Percentiles rank a stretch among this genome's conserved stretches.
Evolutionary conservation across 2,797 vertebrate species (phyloP).

Genomic region (Pogonophryne albipinna): DNA sequence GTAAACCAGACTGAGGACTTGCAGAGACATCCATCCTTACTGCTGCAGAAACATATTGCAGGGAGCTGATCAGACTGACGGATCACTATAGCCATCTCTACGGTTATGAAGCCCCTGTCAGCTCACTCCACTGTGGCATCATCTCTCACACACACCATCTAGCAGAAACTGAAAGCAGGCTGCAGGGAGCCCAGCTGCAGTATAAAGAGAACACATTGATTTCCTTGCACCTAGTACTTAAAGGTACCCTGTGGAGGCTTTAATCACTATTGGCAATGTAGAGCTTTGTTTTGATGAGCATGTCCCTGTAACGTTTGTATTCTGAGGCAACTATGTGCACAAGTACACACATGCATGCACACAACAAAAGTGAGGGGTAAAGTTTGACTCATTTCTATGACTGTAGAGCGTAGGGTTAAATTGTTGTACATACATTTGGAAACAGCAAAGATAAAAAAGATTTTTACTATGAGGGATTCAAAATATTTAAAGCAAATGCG

Average conservation of each 20-base stretch:
- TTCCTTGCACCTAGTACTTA: constrained; percentile 14
- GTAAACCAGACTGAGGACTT: constrained; percentile 62
- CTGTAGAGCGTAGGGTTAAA: background rate
- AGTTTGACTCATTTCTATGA: background rate
- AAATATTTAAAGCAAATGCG: background rate
- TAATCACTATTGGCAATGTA: constrained; percentile 11
- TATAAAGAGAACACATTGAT: constrained; percentile 34
- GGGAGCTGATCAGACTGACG: constrained; percentile 68
- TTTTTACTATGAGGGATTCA: background rate
- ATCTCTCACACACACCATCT: constrained; percentile 37
- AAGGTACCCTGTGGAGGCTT: constrained; percentile 32
- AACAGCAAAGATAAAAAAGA: background rate
- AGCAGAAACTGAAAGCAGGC: constrained; percentile 45
- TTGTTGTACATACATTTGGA: background rate
- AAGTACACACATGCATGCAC: background rate
- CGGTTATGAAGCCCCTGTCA: constrained; percentile 55
- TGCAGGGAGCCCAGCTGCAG: constrained; percentile 39
- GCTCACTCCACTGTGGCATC: constrained; percentile 49
- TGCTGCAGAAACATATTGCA: constrained; percentile 50
- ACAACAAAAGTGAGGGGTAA: background rate
- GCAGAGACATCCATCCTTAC: constrained; percentile 35
- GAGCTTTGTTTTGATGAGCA: constrained; percentile 10
- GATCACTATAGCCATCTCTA: constrained; percentile 62
- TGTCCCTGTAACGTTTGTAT: background rate
- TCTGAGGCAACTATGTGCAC: background rate